These are phyloP conservation scores for Cremastobaeus sp. DNA, from an alignment of 2,888 invertebrate genomes.

Conservation along the genomic window DNA sequence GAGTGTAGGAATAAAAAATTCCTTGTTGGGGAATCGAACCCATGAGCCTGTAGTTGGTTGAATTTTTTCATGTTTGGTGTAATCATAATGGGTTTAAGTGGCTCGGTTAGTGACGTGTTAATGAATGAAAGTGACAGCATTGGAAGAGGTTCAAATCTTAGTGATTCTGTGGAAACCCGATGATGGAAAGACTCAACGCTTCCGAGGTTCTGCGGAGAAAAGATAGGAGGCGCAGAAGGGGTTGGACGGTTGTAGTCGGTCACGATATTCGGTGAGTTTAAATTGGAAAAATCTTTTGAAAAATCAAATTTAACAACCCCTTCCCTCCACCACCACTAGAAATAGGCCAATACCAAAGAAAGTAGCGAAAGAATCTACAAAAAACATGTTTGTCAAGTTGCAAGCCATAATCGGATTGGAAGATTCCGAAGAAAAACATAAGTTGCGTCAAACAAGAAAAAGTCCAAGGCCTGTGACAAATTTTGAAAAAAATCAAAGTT, in stretches of 20 bases:
- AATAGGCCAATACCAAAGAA: too few relatives aligned
- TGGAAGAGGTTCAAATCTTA: constrained; percentile 46
- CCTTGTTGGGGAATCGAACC: background rate
- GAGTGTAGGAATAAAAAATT: background rate
- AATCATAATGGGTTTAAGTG: constrained; percentile 34
- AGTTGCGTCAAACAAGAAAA: too few relatives aligned
- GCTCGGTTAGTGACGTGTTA: constrained; percentile 23
- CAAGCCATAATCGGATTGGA: too few relatives aligned
- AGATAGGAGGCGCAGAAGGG: constrained; percentile 81
- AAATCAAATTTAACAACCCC: background rate
- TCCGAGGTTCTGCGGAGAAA: constrained; percentile 74
- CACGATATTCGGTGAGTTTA: constrained; percentile 84
- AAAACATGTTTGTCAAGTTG: too few relatives aligned
- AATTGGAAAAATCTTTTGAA: background rate
- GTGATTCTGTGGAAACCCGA: constrained; percentile 24
- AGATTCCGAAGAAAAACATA: too few relatives aligned
- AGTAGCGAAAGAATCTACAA: too few relatives aligned
- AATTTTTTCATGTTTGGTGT: background rate
- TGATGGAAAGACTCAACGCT: constrained; percentile 74
- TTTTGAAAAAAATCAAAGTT: too few relatives aligned
- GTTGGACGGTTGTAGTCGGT: constrained; percentile 87
- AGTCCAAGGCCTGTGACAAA: too few relatives aligned
- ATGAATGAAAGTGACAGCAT: constrained; percentile 45
- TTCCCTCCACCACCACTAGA: too few relatives aligned
- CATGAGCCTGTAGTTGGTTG: background rate